Evolutionary conservation across 2,888 invertebrate genomes (phyloP).

Genomic region (Idaea dimidiata): DNA sequence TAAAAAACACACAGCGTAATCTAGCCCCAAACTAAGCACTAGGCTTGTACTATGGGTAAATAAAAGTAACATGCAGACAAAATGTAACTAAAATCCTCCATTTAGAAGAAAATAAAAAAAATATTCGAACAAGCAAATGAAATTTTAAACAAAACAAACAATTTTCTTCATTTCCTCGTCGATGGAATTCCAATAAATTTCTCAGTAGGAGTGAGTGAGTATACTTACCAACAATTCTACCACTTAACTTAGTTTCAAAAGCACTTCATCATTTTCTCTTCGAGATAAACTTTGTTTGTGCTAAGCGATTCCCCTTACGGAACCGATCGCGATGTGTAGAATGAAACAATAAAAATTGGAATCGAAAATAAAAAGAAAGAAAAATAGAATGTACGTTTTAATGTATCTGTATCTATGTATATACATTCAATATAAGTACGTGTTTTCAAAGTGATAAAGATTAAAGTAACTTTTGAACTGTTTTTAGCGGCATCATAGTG

Average conservation of each 20-base stretch:
- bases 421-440: too few species aligned
- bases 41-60: too few species aligned
- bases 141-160: background rate
- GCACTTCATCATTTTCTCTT: constrained; percentile 35
- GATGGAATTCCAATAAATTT: background rate
- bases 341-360: constrained; percentile 5
- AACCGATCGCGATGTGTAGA: background rate
- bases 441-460: too few species aligned
- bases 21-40: too few species aligned
- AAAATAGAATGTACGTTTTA: too few species aligned
- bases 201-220: background rate
- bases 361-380: background rate
- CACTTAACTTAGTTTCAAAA: constrained; percentile 35
- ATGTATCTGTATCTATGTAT: background rate
- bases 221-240: constrained; percentile 17
- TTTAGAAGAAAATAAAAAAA: background rate
- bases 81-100: background rate
- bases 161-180: constrained; percentile 3
- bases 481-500: too few species aligned
- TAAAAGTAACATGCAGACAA: too few species aligned
- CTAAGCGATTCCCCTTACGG: constrained; percentile 29
- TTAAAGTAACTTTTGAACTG: too few species aligned
- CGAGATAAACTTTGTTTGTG: constrained; percentile 25
- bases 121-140: background rate
- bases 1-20: too few species aligned